Evolutionary conservation across 2,113 vertebrate genomes (phyloP).

Genomic region (Sorex fumeus): DNA sequence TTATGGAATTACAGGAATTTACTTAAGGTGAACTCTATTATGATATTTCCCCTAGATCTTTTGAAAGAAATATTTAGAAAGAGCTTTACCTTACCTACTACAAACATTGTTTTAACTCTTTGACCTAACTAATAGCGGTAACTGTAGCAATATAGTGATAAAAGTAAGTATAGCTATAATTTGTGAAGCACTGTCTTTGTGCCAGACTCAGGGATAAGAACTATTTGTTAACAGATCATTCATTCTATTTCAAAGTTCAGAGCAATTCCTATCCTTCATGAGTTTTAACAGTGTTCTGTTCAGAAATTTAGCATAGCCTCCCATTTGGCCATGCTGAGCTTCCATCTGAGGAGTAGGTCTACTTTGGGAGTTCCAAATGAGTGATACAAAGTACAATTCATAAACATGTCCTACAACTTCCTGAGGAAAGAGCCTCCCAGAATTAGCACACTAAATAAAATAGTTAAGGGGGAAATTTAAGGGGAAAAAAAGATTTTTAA

Average conservation of each 20-base stretch:
- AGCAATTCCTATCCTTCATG: constrained; percentile 13
- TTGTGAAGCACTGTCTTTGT: neutral
- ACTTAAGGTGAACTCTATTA: neutral
- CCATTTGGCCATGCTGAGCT: constrained; percentile 45
- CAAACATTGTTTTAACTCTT: constrained; percentile 27
- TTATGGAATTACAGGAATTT: neutral
- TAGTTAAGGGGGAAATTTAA: constrained; percentile 67
- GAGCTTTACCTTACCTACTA: neutral
- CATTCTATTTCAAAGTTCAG: constrained; percentile 44
- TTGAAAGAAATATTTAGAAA: constrained; percentile 43
- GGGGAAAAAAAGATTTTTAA: constrained; percentile 28
- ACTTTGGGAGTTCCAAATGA: constrained; percentile 52
- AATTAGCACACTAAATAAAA: constrained; percentile 75
- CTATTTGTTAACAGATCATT: constrained; percentile 44
- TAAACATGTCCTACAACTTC: constrained; percentile 80
- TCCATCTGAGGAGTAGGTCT: constrained; percentile 27
- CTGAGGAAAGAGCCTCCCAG: constrained; percentile 73
- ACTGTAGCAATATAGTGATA: neutral
- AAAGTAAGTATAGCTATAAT: neutral
- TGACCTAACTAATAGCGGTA: neutral
- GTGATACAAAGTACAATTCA: constrained; percentile 67
- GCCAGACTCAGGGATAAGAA: neutral
- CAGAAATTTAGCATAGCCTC: constrained; percentile 39
- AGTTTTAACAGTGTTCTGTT: constrained; percentile 24
- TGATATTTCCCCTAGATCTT: neutral